Percentiles rank a stretch among this genome's conserved stretches.
phyloP scores from a whole-genome alignment of 1,140 invertebrate species.

The Dendroctonus ponderosae region DNA sequence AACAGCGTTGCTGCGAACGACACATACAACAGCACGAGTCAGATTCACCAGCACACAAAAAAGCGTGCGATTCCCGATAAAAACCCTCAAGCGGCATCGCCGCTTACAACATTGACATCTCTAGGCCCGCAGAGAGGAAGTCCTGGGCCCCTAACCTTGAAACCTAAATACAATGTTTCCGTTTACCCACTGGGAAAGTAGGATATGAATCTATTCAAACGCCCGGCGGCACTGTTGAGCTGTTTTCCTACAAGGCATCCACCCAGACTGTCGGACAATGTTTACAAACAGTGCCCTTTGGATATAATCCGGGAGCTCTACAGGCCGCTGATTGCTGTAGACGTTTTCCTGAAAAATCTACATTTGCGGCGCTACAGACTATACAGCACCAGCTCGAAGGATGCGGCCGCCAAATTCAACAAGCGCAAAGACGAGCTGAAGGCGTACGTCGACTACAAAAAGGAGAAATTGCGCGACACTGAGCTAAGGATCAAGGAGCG shows the following conservation, averaged over 20 bases:
- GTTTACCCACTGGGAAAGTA: background rate
- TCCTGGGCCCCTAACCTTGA: background rate
- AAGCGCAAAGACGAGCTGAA: conserved; percentile 43
- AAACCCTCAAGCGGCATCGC: too few relatives aligned
- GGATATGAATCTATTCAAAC: conserved; percentile 13
- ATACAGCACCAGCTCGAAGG: conserved; percentile 12
- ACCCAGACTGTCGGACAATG: background rate
- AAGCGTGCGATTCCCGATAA: too few relatives aligned
- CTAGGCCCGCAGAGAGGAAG: too few relatives aligned
- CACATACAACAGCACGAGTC: too few relatives aligned
- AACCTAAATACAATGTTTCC: background rate
- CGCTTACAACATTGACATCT: too few relatives aligned
- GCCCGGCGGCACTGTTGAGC: background rate
- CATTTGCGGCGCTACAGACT: conserved; percentile 3
- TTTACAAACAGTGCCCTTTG: conserved; percentile 1
- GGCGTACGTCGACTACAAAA: conserved; percentile 56
- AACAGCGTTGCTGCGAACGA: too few relatives aligned
- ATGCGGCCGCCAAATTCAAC: conserved; percentile 17
- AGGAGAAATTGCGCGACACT: conserved; percentile 57
- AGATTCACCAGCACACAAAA: too few relatives aligned
- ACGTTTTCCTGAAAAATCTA: conserved; percentile 3
- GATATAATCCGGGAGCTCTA: background rate
- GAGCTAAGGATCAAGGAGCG: conserved; percentile 57
- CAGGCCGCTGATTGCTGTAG: background rate
- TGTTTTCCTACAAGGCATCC: background rate